These are phyloP conservation scores for Connochaetes taurinus DNA, from an alignment of 2,113 vertebrate genomes.

Conservation along the genomic window DNA sequence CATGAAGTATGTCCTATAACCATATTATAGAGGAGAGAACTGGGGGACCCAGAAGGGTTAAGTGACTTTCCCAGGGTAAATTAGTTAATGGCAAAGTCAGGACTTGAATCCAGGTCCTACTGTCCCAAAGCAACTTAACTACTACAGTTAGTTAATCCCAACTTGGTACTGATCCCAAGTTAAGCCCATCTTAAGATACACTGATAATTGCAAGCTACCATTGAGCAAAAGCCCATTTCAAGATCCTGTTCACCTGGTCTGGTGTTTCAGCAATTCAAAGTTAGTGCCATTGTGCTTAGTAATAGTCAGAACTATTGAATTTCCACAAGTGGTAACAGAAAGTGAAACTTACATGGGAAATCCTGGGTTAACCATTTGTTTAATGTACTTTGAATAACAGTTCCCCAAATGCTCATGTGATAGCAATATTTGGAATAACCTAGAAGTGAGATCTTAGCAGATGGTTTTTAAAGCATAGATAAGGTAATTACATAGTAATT, in stretches of 20 bases:
- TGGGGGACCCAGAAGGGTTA: not conserved
- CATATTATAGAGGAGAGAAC: not conserved
- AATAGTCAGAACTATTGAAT: not conserved
- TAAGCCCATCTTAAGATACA: not conserved
- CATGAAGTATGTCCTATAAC: not conserved
- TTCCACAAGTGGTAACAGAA: not conserved
- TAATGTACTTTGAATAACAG: constrained; percentile 7
- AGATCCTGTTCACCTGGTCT: not conserved
- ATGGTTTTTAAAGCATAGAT: constrained; percentile 18
- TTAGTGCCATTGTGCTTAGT: not conserved
- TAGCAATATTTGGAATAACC: constrained; percentile 39
- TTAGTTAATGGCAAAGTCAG: not conserved
- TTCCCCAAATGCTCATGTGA: not conserved
- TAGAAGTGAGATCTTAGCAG: not conserved
- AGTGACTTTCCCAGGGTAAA: not conserved
- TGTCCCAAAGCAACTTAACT: not conserved
- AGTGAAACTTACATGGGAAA: not conserved
- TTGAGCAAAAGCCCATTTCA: not conserved
- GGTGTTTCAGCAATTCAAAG: not conserved
- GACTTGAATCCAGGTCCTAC: not conserved
- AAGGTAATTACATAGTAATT: constrained; percentile 8
- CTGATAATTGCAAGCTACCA: not conserved
- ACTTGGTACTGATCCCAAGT: not conserved
- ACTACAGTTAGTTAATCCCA: not conserved
- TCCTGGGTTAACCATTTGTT: constrained; percentile 5